Percentiles rank a stretch among this genome's conserved stretches.
Evolutionary conservation across 1,140 invertebrate genomes (phyloP).

Genomic region (Drosophila pectinifera): DNA sequence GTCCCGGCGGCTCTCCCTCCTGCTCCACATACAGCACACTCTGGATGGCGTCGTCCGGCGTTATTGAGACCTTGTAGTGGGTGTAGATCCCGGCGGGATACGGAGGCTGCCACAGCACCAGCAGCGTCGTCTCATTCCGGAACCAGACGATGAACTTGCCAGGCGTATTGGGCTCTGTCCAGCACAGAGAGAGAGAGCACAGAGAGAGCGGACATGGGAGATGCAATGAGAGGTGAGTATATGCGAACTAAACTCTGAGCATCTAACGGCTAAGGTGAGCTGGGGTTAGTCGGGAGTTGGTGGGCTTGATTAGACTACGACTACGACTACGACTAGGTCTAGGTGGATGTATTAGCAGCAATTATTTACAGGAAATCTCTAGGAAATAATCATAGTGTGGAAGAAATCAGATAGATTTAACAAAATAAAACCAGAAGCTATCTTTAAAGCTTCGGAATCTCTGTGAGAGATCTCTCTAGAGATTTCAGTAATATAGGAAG

Average conservation of each 20-base stretch:
- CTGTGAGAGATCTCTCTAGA: neutral
- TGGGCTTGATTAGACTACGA: neutral
- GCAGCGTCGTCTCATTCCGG: constrained; percentile 96
- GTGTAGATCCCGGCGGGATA: constrained; percentile 96
- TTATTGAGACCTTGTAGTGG: constrained; percentile 96
- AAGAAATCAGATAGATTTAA: no score
- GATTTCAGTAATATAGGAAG: no score
- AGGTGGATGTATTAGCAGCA: neutral
- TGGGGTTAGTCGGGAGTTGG: neutral
- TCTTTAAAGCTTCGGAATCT: neutral
- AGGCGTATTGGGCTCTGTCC: constrained; percentile 94
- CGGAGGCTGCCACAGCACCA: constrained; percentile 97
- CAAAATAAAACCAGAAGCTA: no score
- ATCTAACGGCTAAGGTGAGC: neutral
- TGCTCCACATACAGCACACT: constrained; percentile 95
- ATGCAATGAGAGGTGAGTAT: constrained; percentile 25
- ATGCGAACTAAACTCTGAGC: constrained; percentile 7
- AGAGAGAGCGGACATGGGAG: constrained; percentile 6
- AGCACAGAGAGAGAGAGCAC: no score
- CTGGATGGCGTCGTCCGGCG: constrained; percentile 94
- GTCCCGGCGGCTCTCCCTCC: constrained; percentile 96
- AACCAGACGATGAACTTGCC: constrained; percentile 99
- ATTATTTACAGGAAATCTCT: neutral
- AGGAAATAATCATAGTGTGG: no score
- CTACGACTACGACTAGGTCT: neutral